Evolutionary conservation across 2,888 invertebrate species (phyloP).

Genomic region (Pristionchus fissidentatus): DNA sequence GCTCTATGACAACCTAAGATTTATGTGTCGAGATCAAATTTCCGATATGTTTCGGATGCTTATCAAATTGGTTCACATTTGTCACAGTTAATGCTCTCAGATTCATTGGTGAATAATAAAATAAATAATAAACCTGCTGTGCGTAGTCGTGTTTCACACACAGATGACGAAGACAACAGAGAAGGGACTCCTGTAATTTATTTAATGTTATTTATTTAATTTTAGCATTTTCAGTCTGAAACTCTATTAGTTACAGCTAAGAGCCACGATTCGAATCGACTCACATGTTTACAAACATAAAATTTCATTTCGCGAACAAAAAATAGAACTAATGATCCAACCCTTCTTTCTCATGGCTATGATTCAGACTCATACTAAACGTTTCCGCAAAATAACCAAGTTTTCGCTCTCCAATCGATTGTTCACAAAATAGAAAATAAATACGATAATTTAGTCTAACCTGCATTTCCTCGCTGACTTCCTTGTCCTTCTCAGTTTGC

Average conservation of each 20-base stretch:
- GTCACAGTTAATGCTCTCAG: too few relatives aligned
- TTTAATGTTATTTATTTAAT: neutral
- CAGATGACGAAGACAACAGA: conserved; percentile 61
- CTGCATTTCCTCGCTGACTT: conserved; percentile 56
- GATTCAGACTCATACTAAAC: neutral
- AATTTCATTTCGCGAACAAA: too few relatives aligned
- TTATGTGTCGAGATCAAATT: neutral
- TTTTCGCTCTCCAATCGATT: too few relatives aligned
- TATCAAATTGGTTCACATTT: neutral
- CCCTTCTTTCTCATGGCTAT: neutral
- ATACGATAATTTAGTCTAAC: conserved; percentile 19
- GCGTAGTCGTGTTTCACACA: conserved; percentile 59
- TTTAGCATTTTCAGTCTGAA: too few relatives aligned
- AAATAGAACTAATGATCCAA: neutral
- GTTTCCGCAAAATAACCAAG: too few relatives aligned
- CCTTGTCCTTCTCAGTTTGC: conserved; percentile 49
- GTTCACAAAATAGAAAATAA: neutral
- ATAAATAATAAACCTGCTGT: conserved; percentile 50
- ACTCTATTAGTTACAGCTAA: too few relatives aligned
- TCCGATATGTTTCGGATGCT: neutral
- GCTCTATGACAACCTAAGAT: too few relatives aligned
- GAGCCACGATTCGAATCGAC: too few relatives aligned
- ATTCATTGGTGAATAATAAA: neutral
- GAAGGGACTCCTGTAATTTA: conserved; percentile 62
- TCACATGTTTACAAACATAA: neutral